Evolutionary conservation across 2,797 vertebrate species (phyloP), one percentile per base, ranked within the genome.

Genomic region (Acrossocheilus wenchowensis): DNA sequence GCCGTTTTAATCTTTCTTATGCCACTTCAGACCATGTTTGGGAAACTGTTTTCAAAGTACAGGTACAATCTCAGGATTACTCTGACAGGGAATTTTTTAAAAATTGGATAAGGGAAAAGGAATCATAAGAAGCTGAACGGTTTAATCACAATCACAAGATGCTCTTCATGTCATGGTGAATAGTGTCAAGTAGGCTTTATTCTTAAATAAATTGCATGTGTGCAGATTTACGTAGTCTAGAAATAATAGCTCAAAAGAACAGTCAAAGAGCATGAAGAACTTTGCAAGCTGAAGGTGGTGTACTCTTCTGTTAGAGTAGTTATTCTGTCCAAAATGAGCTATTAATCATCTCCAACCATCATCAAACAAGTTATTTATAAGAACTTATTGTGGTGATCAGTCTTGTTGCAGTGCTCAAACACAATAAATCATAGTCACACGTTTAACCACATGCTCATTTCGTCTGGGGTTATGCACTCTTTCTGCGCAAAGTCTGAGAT

Each of bases 1-100:
- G 97, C 93, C 0, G 94, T 99, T 66, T 94, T 99, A 0, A 85
- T 98, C 88, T 94, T 99, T 85, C 95, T 99, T 54, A 96, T 99
- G 95, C 97, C 97, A 8, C 50, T 95, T 78, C 98, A 99, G 85
- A 97, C 95, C 60, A 91, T 97, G 89, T 93, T 98, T 19, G 98
- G 98, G 52, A 96, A 95, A 74, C 90, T 98, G 77, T 99, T 99
- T 90, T 97, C 97, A 0, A 96, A 95, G 15, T 94, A 97, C 83
- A 96, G 98, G 98, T 99, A 95, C 62, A 26, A n/a, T n/a, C 23
- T 78, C 60, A 68, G 45, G 7, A 77, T 71, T 54, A 36, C 41
- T 48, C 41, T 73, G 10, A 60, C n/a, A 17, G 21, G 21, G 30
- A 52, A 11, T 30, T 12, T 68, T 81, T 57, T 0, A 0, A 5